These are phyloP conservation scores for Adoxophyes honmai DNA, from an alignment of 1,140 invertebrate species.

Conservation along the genomic window DNA sequence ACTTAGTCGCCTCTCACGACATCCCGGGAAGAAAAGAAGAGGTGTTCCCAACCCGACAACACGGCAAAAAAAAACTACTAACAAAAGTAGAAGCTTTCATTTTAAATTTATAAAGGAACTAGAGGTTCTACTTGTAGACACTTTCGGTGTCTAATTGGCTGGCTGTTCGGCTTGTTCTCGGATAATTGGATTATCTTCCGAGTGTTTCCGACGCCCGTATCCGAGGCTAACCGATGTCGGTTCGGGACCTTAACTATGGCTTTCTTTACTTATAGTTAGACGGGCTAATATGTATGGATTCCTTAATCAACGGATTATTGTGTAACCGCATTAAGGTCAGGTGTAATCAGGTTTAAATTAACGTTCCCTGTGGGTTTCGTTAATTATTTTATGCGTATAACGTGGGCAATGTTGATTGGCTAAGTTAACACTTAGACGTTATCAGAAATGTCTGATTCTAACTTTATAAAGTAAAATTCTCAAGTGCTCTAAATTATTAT, in stretches of 20 bases:
- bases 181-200: conserved; percentile 19
- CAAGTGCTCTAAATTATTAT: too few relatives aligned
- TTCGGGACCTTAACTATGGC: conserved; percentile 2
- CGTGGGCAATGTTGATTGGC: too few relatives aligned
- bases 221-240: conserved; percentile 10
- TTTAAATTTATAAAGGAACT: neutral
- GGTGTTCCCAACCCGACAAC: too few relatives aligned
- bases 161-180: conserved; percentile 14
- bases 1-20: too few relatives aligned
- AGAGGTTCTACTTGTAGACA: conserved; percentile 9
- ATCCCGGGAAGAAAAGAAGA: too few relatives aligned
- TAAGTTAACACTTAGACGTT: too few relatives aligned
- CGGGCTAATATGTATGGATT: conserved; percentile 7
- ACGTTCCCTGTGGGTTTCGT: neutral
- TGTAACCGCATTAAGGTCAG: neutral
- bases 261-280: neutral
- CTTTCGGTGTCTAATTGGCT: conserved; percentile 17
- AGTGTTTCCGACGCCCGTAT: conserved; percentile 7
- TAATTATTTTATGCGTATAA: neutral
- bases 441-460: too few relatives aligned
- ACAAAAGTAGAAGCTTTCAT: neutral
- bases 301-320: conserved; percentile 4
- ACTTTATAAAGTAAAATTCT: too few relatives aligned
- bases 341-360: conserved; percentile 1
- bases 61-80: too few relatives aligned